Percentiles rank a stretch among this genome's conserved stretches.
phyloP scores from a whole-genome alignment of 2,113 vertebrate genomes.

The mouse (Mus musculus) region DNA sequence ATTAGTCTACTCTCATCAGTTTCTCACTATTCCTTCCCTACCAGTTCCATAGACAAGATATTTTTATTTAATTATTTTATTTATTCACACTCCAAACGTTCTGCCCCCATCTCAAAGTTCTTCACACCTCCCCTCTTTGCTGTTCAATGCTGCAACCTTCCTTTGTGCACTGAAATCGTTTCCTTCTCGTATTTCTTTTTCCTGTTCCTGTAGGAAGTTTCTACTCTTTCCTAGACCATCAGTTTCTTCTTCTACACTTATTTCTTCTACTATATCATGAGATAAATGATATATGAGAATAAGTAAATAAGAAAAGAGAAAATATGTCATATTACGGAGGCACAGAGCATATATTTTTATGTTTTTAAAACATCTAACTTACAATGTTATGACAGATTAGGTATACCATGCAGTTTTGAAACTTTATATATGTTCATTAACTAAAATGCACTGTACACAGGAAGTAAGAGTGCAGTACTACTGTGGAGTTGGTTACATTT shows the following conservation, averaged over 20 bases:
- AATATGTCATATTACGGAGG: background rate
- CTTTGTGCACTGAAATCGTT: background rate
- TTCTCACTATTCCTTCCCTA: background rate
- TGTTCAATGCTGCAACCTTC: background rate
- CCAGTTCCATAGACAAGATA: background rate
- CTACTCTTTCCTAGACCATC: background rate
- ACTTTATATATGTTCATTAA: background rate
- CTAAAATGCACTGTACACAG: background rate
- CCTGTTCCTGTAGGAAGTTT: background rate
- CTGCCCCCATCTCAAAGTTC: no score
- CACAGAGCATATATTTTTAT: background rate
- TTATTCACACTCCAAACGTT: no score
- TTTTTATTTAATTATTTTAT: no score
- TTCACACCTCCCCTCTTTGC: no score
- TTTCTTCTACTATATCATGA: background rate
- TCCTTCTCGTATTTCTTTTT: background rate
- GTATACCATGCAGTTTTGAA: background rate
- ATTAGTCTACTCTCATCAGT: background rate
- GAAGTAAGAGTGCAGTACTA: background rate
- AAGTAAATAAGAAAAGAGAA: background rate
- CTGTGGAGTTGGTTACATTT: background rate
- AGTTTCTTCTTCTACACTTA: background rate
- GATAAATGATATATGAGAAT: background rate
- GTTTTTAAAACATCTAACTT: background rate
- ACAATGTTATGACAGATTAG: background rate